Evolutionary conservation across 2,113 vertebrate genomes (phyloP).

Genomic region (Apus apus): DNA sequence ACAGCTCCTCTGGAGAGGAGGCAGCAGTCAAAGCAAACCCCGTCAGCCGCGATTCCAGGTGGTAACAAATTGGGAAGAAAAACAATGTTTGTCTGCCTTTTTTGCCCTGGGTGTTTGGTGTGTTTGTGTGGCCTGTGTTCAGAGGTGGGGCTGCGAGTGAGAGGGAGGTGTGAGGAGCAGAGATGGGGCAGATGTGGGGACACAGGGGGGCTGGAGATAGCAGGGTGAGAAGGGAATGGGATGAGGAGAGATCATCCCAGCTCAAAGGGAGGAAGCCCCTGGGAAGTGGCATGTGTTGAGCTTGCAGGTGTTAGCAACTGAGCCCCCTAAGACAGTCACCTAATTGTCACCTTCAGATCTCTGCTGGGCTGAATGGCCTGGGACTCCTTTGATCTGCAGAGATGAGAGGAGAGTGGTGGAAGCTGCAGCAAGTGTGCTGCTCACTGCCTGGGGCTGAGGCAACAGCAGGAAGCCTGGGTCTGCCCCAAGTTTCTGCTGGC

Average conservation of each 20-base stretch:
- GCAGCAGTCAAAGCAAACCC: conserved; percentile 87
- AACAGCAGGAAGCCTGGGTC: not conserved
- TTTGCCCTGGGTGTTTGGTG: not conserved
- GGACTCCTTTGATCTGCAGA: conserved; percentile 2
- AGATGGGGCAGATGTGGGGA: not conserved
- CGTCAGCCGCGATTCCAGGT: conserved; percentile 91
- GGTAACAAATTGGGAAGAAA: not conserved
- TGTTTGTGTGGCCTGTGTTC: not conserved
- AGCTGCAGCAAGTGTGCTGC: not conserved
- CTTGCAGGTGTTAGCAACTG: not conserved
- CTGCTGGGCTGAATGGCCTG: not conserved
- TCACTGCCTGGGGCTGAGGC: not conserved
- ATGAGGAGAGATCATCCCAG: not conserved
- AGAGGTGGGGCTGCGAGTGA: not conserved
- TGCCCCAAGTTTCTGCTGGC: not conserved
- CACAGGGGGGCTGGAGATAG: not conserved
- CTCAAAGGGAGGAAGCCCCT: not conserved
- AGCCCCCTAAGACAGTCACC: not conserved
- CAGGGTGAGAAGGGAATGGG: not conserved
- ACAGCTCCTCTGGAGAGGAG: conserved; percentile 93
- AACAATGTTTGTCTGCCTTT: not conserved
- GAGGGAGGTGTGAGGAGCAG: not conserved
- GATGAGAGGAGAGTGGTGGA: not conserved
- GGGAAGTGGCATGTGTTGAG: not conserved
- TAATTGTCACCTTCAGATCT: not conserved